Evolutionary conservation across 2,797 vertebrate species (phyloP).

Genomic region (Chromobotia macracanthus): DNA sequence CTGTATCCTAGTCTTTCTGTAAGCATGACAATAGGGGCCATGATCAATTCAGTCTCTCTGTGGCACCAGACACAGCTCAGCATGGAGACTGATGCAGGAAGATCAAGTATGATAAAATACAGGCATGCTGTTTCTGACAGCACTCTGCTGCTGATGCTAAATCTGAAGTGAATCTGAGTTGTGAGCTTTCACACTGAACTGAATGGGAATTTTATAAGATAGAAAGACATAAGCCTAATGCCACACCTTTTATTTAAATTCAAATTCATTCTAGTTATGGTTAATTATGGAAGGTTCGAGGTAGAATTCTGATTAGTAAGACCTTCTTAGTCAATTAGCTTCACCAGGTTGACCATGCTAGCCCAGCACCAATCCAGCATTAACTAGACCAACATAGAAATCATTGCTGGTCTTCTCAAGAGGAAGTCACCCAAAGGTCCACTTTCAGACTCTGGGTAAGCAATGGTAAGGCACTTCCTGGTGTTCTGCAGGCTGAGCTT

Average conservation of each 20-base stretch:
- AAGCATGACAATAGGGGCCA: conserved; percentile 40
- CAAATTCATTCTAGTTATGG: no score
- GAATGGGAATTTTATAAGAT: neutral
- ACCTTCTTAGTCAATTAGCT: neutral
- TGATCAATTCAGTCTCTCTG: conserved; percentile 29
- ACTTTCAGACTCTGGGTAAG: conserved; percentile 4
- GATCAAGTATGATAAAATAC: conserved; percentile 10
- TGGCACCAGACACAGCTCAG: neutral
- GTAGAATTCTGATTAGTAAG: neutral
- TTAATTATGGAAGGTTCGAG: no score
- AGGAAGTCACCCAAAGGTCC: neutral
- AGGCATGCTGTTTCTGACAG: neutral
- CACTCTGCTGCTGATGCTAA: neutral
- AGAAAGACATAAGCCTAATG: no score
- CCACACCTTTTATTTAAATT: no score
- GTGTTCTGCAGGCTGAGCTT: conserved; percentile 50
- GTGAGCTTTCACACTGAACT: neutral
- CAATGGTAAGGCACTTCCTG: neutral
- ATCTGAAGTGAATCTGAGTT: neutral
- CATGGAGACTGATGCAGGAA: neutral
- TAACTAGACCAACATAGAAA: neutral
- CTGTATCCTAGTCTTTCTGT: conserved; percentile 33
- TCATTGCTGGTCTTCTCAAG: neutral
- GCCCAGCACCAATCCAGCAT: neutral
- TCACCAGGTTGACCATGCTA: neutral